These are phyloP conservation scores for Passer domesticus DNA, from an alignment of 2,113 vertebrate genomes.

Conservation along the genomic window DNA sequence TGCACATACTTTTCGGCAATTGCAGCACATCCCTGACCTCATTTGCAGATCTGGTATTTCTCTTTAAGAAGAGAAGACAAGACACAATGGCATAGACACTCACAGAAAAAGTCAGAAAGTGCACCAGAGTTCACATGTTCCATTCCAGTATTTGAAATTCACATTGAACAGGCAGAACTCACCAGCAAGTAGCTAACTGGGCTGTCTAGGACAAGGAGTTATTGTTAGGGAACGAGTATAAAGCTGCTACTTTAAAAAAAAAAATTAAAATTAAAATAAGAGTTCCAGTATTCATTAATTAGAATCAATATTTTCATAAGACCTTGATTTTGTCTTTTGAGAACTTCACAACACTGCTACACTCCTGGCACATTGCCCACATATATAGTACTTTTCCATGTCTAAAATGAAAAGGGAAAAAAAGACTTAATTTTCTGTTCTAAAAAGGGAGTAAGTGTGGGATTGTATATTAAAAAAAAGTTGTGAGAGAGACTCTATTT, in stretches of 20 bases:
- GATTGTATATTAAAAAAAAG: neutral
- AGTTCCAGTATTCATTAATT: neutral
- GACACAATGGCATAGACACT: neutral
- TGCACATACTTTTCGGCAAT: neutral
- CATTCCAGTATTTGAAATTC: neutral
- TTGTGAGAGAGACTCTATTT: neutral
- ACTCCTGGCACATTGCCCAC: neutral
- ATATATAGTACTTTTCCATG: neutral
- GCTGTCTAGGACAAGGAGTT: neutral
- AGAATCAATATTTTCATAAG: neutral
- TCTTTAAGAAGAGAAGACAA: neutral
- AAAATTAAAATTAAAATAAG: neutral
- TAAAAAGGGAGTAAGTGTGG: neutral
- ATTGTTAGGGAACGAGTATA: neutral
- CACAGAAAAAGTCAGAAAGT: neutral
- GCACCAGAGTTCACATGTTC: neutral
- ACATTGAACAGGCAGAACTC: neutral
- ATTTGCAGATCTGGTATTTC: neutral
- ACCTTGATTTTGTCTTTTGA: conserved; percentile 4
- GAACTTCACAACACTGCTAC: neutral
- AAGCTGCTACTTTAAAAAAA: neutral
- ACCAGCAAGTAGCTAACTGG: neutral
- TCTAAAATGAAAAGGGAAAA: neutral
- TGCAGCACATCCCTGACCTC: neutral
- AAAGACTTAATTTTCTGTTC: neutral